phyloP scores from a whole-genome alignment of 2,888 invertebrate genomes.

The Hirtodrosophila confusa region DNA sequence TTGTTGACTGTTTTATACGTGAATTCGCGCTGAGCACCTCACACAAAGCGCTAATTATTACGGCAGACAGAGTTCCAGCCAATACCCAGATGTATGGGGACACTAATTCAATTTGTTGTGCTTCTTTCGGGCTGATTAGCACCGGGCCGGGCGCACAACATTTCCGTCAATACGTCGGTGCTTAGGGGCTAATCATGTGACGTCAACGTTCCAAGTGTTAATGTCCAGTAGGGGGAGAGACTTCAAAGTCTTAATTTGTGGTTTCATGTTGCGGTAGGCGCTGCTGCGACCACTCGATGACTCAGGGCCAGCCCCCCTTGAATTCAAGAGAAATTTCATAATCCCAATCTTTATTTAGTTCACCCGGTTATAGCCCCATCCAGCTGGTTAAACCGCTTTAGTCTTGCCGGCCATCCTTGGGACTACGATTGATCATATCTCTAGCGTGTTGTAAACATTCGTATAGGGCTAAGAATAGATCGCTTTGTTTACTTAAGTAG shows the following conservation, averaged over 20 bases:
- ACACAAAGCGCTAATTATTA: constrained; percentile 62
- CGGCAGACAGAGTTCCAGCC: constrained; percentile 44
- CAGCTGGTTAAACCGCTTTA: too few species aligned
- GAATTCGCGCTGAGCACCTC: constrained; percentile 15
- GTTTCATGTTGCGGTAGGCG: constrained; percentile 60
- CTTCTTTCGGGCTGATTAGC: constrained; percentile 57
- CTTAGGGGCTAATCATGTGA: constrained; percentile 38
- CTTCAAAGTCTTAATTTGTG: constrained; percentile 36
- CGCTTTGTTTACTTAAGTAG: constrained; percentile 8
- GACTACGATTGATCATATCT: too few species aligned
- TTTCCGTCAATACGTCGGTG: constrained; percentile 52
- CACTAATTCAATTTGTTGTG: constrained; percentile 55
- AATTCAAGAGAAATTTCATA: too few species aligned
- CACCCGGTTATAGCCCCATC: too few species aligned
- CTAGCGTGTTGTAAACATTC: too few species aligned
- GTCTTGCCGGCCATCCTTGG: too few species aligned
- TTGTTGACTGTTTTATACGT: constrained; percentile 48
- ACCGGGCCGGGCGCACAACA: constrained; percentile 31
- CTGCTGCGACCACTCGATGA: constrained; percentile 28
- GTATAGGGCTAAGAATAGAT: constrained; percentile 18
- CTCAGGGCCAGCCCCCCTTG: constrained; percentile 7
- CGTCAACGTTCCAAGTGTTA: constrained; percentile 36
- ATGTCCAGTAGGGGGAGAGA: constrained; percentile 18
- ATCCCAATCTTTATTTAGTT: too few species aligned
- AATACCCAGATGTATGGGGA: constrained; percentile 10